A percentile compares a stretch with the other conserved stretches of the same genome.
Conservation (phyloP, 2,113 vertebrate genomes). For the Dinomys branickii region DNA sequence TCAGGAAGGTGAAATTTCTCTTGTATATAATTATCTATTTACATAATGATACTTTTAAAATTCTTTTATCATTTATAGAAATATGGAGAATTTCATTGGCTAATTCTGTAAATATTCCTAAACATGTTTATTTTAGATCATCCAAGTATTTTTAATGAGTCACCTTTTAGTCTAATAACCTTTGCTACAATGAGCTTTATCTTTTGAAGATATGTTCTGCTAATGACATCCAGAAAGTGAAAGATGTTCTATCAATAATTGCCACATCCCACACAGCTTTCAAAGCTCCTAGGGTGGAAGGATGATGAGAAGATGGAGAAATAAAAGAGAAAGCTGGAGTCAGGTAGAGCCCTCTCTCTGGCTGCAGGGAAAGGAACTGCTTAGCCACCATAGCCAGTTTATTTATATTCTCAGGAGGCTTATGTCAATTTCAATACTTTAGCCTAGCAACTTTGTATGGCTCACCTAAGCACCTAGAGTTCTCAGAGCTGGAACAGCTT, state of each 20-base stretch:
- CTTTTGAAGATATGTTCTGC: background rate
- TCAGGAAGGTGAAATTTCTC: background rate
- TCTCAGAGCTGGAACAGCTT: too few relatives aligned
- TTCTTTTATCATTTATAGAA: background rate
- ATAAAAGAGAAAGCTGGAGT: too few relatives aligned
- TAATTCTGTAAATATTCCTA: slow-evolving; percentile 23
- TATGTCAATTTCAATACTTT: too few relatives aligned
- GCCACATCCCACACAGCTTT: too few relatives aligned
- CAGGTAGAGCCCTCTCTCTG: too few relatives aligned
- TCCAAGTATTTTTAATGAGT: background rate
- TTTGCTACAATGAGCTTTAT: background rate
- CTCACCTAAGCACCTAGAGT: too few relatives aligned
- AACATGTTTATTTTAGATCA: background rate
- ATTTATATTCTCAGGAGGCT: too few relatives aligned
- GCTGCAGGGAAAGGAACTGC: too few relatives aligned
- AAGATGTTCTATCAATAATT: background rate
- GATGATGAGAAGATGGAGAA: too few relatives aligned
- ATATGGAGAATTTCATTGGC: background rate
- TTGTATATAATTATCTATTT: background rate
- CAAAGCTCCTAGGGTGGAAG: too few relatives aligned
- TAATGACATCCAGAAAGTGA: background rate
- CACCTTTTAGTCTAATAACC: background rate
- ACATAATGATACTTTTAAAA: background rate
- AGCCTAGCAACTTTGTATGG: too few relatives aligned
- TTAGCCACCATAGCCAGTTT: too few relatives aligned